Base-by-base conservation (phyloP, 2,113 vertebrate species). In the Oryzias woworae region DNA sequence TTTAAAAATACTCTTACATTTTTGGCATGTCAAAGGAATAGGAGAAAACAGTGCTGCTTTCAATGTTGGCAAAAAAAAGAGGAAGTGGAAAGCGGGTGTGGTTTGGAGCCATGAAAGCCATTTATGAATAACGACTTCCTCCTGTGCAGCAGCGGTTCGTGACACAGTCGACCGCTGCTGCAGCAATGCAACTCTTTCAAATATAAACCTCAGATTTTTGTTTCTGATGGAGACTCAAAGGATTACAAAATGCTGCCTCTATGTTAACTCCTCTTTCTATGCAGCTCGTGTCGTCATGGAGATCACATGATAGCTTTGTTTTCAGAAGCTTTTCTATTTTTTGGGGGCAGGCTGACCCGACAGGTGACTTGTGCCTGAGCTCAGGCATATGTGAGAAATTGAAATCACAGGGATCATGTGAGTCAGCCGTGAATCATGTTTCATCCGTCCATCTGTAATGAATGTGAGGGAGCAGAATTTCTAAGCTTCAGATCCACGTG, bases 21-120 rank as follows among this genome's bases (percentile, higher is more conserved):
- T 71, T 61, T 24, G 22, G 61, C 56, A 71, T 71, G 55, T 62
- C 49, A 59, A 65, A 53, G 62, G 26, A 46, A 51, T 70, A 61
- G 58, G 18, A 55, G 26, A 66, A 66, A 60, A 36, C 45, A 36
- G 73, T 66, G 59, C 43, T 45, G 58, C 68, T 57, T 57, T 63
- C 47, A n/a, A 46, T 50, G 53, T 12, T 13, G 36, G 36, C 36
- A 45, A 49, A 47, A 41, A 63, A 46, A 77, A 75, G 36, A 64
- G 76, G 76, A 85, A 87, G 78, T 70, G 62, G 73, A 68, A 72
- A 45, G 61, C 61, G 63, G 59, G 59, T 26, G 71, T 1, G n/a
- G 2, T 18, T 15, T 41, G 57, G 71, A 75, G 58, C 66, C 62
- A 65, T 53, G 45, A 70, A 47, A 80, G 68, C 17, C 22, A 52